A percentile compares a stretch with the other conserved stretches of the same genome.
Conservation (phyloP, 2,888 invertebrate species). For the Diloba caeruleocephala region DNA sequence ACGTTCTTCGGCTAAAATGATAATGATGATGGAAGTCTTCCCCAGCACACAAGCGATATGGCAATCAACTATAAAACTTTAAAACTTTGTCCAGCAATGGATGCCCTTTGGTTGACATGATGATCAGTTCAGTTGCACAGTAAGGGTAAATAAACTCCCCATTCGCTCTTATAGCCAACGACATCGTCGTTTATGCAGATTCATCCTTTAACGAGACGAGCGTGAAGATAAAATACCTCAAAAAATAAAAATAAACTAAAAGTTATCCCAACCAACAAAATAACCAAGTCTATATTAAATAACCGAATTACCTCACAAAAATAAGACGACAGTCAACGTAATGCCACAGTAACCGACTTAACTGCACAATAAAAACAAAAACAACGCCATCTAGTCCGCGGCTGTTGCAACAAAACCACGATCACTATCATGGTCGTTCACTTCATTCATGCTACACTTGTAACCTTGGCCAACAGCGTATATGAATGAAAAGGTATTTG, state of each 20-base stretch:
- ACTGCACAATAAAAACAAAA: conserved; percentile 52
- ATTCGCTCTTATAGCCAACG: too few species aligned
- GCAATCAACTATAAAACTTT: too few species aligned
- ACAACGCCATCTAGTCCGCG: conserved; percentile 69
- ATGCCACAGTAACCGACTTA: conserved; percentile 36
- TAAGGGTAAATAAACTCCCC: too few species aligned
- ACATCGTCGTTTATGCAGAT: too few species aligned
- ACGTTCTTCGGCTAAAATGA: too few species aligned
- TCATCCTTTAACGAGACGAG: not conserved
- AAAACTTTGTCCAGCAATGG: too few species aligned
- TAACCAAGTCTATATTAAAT: conserved; percentile 33
- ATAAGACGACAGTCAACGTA: conserved; percentile 20
- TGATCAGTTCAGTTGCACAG: too few species aligned
- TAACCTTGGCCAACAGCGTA: conserved; percentile 67
- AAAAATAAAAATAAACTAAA: not conserved
- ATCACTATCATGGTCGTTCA: conserved; percentile 28
- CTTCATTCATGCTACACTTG: conserved; percentile 43
- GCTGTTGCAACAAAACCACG: conserved; percentile 63
- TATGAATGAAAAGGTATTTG: conserved; percentile 39
- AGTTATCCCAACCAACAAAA: conserved; percentile 32
- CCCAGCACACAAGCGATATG: too few species aligned
- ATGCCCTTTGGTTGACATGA: too few species aligned
- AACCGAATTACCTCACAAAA: conserved; percentile 34
- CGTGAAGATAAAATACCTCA: not conserved
- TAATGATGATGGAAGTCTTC: too few species aligned